Evolutionary conservation across 2,888 invertebrate species (phyloP), one percentile per base, ranked within the genome.

Genomic region (Leucophenga montana): DNA sequence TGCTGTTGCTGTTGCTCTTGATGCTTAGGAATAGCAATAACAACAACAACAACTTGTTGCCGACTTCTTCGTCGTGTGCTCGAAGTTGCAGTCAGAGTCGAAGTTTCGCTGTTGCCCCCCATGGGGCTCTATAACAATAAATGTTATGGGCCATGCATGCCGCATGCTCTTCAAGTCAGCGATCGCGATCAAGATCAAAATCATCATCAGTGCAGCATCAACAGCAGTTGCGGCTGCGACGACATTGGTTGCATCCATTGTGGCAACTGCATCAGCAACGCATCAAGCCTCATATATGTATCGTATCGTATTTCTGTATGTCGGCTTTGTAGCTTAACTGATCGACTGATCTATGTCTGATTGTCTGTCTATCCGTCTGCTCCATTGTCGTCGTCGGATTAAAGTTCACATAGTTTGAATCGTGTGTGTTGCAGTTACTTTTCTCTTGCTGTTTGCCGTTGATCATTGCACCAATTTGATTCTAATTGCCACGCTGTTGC

Each of bases 121-220:
- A 64, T 64, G 48, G 62, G 62, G 62, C 62, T 46, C 62, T 64
- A 64, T 64, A 64, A 64, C 62, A 64, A 64, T 64, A 64, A 64
- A 64, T 64, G 62, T 64, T 64, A 64, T 64, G 62, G 62, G 22
- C 76, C 77, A 76, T 82, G 75, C 79, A 82, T 81, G 81, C 82
- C 70, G 82, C 75, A 77, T 53, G 61, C 46, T 27, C 66, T 48
- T 22, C 66, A 50, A 27, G 20, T 56, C 27, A 82, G 33, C 31
- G 79, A 81, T 81, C 81, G 82, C 82, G 82, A 81, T 81, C 80
- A 82, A 82, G 81, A 82, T 82, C 82, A 82, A 77, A 73, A 73
- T 66, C 79, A 73, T 68, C 70, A 33, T 66, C 70, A 57, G 79
- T 79, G 78, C 76, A 67, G 70, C 76, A 80, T 78, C 80, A 83